Percentiles rank a stretch among this genome's conserved stretches.
These are phyloP conservation scores for Penaeus monodon DNA, from an alignment of 2,888 invertebrate genomes.

Conservation along the genomic window DNA sequence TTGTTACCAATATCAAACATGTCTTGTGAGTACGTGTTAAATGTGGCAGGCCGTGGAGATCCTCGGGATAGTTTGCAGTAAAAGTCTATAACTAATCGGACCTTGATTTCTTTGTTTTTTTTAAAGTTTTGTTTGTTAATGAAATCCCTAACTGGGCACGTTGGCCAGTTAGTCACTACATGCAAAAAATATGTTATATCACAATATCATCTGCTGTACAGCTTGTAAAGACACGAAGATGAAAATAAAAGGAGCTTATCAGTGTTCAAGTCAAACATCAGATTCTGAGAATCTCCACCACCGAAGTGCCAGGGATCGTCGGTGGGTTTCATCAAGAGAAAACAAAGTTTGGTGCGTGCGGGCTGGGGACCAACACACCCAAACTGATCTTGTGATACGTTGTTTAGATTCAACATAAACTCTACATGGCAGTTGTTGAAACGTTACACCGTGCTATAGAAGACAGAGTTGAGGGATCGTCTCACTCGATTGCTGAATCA, in stretches of 20 bases:
- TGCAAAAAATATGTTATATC: conserved; percentile 10
- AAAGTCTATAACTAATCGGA: not conserved
- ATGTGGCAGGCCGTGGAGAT: not conserved
- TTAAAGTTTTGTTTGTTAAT: too few species aligned
- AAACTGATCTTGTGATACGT: not conserved
- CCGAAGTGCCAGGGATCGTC: not conserved
- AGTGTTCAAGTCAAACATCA: not conserved
- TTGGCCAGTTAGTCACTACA: not conserved
- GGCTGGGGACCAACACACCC: not conserved
- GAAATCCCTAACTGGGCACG: too few species aligned
- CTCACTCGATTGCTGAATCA: conserved; percentile 7
- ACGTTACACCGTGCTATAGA: not conserved
- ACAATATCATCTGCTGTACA: not conserved
- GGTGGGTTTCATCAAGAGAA: not conserved
- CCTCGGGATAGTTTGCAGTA: not conserved
- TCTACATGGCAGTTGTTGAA: not conserved
- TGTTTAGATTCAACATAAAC: not conserved
- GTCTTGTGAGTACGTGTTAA: too few species aligned
- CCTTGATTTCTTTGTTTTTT: too few species aligned
- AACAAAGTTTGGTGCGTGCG: conserved; percentile 19
- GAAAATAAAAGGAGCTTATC: not conserved
- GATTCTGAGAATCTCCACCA: not conserved
- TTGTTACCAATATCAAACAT: too few species aligned
- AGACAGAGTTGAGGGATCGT: not conserved
- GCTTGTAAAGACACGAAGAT: not conserved